Percentiles rank a stretch among this genome's conserved stretches.
Conservation (phyloP, 2,888 invertebrate genomes). For the Parelbella ahira region DNA sequence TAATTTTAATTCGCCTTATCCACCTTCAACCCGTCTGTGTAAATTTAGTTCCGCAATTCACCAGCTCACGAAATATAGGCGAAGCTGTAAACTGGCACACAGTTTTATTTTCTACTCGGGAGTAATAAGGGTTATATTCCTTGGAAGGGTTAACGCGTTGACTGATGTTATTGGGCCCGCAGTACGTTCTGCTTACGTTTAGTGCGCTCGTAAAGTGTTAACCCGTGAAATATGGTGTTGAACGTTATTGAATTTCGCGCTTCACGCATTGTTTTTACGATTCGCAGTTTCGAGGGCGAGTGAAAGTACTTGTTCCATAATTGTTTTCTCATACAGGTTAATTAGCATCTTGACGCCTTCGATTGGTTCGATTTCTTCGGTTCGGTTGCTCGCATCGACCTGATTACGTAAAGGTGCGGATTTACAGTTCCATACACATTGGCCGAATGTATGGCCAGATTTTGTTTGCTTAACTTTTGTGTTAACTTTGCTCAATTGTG, state of each 20-base stretch:
- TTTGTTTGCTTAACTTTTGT: background rate
- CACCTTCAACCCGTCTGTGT: slow-evolving; percentile 10
- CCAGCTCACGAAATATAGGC: slow-evolving; percentile 1
- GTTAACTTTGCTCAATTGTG: no score
- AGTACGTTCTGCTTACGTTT: slow-evolving; percentile 26
- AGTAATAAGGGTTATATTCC: slow-evolving; percentile 14
- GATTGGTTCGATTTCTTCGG: slow-evolving; percentile 13
- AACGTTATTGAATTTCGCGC: slow-evolving; percentile 21
- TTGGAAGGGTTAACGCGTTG: slow-evolving; percentile 1
- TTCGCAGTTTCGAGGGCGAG: slow-evolving; percentile 27
- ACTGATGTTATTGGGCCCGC: slow-evolving; percentile 14
- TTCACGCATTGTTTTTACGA: slow-evolving; percentile 36
- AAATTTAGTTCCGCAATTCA: slow-evolving; percentile 12
- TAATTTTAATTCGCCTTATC: slow-evolving; percentile 23
- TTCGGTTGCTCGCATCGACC: background rate
- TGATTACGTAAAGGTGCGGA: slow-evolving; percentile 3
- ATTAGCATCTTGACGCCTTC: slow-evolving; percentile 12
- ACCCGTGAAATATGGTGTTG: slow-evolving; percentile 29
- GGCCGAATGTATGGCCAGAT: no score
- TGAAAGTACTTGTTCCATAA: slow-evolving; percentile 27
- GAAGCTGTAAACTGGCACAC: background rate
- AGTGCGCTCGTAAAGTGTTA: slow-evolving; percentile 29
- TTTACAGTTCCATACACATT: background rate
- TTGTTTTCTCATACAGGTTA: slow-evolving; percentile 26
- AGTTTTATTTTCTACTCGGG: background rate